Percentiles rank a stretch among this genome's conserved stretches.
Evolutionary conservation across 1,140 invertebrate genomes (phyloP).

Genomic region (Vollenhovia emeryi): DNA sequence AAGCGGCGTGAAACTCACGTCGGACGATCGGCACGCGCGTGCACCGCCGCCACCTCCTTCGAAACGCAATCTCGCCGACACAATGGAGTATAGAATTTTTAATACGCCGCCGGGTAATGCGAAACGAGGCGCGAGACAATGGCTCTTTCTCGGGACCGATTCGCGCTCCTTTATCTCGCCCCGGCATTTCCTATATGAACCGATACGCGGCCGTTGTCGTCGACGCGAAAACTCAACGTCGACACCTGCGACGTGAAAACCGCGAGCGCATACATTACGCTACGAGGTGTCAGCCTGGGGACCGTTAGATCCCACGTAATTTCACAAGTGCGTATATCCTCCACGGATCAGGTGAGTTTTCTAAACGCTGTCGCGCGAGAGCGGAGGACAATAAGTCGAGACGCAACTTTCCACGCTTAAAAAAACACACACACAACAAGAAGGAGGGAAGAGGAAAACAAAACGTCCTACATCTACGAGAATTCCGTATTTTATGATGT

Average conservation of each 20-base stretch:
- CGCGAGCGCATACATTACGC: conserved; percentile 20
- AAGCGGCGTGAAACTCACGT: conserved; percentile 50
- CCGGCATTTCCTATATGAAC: conserved; percentile 67
- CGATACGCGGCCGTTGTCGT: conserved; percentile 62
- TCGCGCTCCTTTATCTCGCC: conserved; percentile 70
- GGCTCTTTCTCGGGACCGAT: conserved; percentile 69
- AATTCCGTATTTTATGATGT: neutral
- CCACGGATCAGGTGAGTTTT: neutral
- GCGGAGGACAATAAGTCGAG: neutral
- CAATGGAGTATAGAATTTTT: conserved; percentile 74
- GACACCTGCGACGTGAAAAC: conserved; percentile 40
- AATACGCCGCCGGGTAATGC: conserved; percentile 68
- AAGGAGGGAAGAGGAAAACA: neutral
- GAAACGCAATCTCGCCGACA: conserved; percentile 72
- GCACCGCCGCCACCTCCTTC: conserved; percentile 49
- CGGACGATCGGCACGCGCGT: conserved; percentile 40
- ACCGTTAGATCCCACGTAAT: neutral
- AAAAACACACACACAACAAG: no score
- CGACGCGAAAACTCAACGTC: conserved; percentile 49
- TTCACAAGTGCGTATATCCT: neutral
- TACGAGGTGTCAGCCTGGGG: conserved; percentile 1
- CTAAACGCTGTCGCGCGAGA: neutral
- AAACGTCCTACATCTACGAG: neutral
- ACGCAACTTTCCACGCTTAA: neutral
- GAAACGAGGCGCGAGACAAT: conserved; percentile 75